Evolutionary conservation across 2,113 vertebrate species (phyloP).

Genomic region (Albula goreensis): DNA sequence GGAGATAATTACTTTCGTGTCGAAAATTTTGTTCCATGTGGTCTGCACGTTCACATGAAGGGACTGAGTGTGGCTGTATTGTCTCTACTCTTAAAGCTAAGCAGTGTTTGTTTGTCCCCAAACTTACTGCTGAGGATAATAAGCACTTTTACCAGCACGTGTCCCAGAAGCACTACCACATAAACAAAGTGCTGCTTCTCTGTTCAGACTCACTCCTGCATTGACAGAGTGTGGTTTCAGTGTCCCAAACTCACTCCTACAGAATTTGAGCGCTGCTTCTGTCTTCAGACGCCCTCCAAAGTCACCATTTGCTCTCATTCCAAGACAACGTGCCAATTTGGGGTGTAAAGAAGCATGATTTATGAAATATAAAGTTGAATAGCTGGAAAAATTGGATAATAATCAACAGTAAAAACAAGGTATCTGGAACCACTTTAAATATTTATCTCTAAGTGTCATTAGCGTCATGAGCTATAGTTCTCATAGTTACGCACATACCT

Average conservation of each 20-base stretch:
- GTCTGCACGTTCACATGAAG: too few relatives aligned
- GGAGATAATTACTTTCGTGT: too few relatives aligned
- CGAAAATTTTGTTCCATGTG: too few relatives aligned
- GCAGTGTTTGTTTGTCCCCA: too few relatives aligned
- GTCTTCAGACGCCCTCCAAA: background rate
- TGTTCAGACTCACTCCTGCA: too few relatives aligned
- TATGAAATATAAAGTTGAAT: background rate
- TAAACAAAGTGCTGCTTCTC: too few relatives aligned
- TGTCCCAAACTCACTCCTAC: background rate
- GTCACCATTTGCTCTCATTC: background rate
- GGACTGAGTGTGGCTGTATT: too few relatives aligned
- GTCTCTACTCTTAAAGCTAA: too few relatives aligned
- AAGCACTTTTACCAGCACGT: too few relatives aligned
- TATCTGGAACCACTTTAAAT: background rate
- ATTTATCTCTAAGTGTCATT: background rate
- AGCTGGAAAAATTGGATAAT: background rate
- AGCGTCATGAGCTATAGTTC: background rate
- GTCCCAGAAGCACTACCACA: too few relatives aligned
- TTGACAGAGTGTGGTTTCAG: too few relatives aligned
- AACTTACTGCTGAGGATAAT: too few relatives aligned
- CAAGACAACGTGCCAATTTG: background rate
- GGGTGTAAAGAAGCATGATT: constrained; percentile 2
- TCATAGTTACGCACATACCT: background rate
- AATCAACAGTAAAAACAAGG: background rate
- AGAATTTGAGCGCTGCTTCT: background rate